phyloP scores from a whole-genome alignment of 2,113 vertebrate species.

The Lamprologus speciosus region DNA sequence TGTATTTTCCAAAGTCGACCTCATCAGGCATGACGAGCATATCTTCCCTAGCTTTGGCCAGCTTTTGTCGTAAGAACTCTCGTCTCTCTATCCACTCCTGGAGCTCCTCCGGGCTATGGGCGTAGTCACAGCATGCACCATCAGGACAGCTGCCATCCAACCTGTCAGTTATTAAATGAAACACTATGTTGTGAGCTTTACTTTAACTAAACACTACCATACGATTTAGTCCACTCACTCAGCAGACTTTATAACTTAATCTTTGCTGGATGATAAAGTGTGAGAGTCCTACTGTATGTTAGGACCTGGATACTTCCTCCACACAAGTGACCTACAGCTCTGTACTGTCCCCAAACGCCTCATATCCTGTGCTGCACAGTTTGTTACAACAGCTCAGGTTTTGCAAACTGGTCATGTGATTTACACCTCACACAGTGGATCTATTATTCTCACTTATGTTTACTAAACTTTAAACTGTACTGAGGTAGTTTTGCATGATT shows the following conservation, averaged over 20 bases:
- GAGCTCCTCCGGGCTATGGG: constrained; percentile 86
- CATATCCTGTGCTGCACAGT: background rate
- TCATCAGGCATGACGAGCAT: constrained; percentile 86
- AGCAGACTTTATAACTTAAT: background rate
- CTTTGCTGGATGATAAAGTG: background rate
- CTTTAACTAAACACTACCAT: background rate
- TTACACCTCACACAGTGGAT: background rate
- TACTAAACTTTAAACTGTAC: background rate
- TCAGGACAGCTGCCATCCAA: constrained; percentile 70
- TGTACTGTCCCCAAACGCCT: background rate
- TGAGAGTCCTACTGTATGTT: background rate
- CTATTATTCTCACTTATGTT: background rate
- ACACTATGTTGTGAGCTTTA: background rate
- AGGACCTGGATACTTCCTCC: background rate
- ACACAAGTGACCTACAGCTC: background rate
- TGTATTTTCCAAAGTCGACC: constrained; percentile 91
- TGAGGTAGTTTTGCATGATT: background rate
- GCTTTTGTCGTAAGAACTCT: constrained; percentile 81
- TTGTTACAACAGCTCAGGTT: background rate
- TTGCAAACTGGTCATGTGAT: background rate
- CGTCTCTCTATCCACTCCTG: constrained; percentile 86
- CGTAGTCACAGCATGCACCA: constrained; percentile 84
- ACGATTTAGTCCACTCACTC: background rate
- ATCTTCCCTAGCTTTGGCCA: constrained; percentile 87
- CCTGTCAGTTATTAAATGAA: constrained; percentile 36